Percentiles rank a stretch among this genome's conserved stretches.
These are phyloP conservation scores for Temnothorax curvispinosus DNA, from an alignment of 1,140 invertebrate species.

Conservation along the genomic window DNA sequence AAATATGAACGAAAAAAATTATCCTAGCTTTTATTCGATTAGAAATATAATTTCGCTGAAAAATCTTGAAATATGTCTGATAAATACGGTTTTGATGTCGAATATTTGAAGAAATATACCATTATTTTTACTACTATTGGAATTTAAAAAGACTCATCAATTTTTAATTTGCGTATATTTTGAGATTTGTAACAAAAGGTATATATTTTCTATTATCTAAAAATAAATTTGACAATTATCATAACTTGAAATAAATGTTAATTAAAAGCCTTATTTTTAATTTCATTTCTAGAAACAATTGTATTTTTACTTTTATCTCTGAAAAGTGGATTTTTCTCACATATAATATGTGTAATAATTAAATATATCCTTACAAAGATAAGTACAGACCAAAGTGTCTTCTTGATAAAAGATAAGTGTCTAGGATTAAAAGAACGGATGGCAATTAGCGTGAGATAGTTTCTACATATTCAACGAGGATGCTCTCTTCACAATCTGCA, in stretches of 20 bases:
- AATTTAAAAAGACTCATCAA: not conserved
- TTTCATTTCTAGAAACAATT: not conserved
- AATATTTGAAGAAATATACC: not conserved
- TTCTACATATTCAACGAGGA: slow-evolving; percentile 7
- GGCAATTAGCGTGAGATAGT: slow-evolving; percentile 15
- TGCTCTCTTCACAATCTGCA: slow-evolving; percentile 23
- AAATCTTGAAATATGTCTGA: not conserved
- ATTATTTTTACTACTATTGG: not conserved
- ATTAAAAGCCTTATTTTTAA: not conserved
- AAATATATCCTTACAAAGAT: slow-evolving; percentile 17
- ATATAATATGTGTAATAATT: not conserved
- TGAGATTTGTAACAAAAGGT: not conserved
- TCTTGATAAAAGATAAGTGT: slow-evolving; percentile 32
- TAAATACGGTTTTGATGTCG: not conserved
- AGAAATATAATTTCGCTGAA: not conserved
- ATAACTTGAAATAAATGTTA: not conserved
- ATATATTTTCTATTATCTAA: not conserved
- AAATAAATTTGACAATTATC: not conserved
- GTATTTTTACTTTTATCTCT: not conserved
- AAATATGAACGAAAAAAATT: not conserved
- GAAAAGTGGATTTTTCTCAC: not conserved
- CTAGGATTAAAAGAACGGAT: slow-evolving; percentile 43
- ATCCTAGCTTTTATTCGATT: not conserved
- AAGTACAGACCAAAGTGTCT: not conserved
- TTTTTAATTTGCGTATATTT: not conserved